Evolutionary conservation across 1,140 invertebrate species (phyloP).

Genomic region (Sycophila sp.): DNA sequence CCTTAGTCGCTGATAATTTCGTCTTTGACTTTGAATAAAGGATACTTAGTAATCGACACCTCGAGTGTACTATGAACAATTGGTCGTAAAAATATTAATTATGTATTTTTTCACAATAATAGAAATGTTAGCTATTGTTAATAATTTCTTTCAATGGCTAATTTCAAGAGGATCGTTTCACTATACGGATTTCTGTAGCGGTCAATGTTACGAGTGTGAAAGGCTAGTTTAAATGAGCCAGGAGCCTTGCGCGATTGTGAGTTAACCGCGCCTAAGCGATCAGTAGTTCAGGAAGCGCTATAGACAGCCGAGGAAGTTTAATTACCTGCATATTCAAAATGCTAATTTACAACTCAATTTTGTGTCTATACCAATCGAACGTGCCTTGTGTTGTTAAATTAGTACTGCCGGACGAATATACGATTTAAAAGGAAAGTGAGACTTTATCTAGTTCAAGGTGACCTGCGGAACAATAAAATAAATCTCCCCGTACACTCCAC

Average conservation of each 20-base stretch:
- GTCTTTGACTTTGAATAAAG: too few relatives aligned
- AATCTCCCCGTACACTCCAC: neutral
- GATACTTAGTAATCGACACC: too few relatives aligned
- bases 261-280: neutral
- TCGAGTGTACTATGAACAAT: too few relatives aligned
- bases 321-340: neutral
- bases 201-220: conserved; percentile 20
- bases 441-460: neutral
- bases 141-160: too few relatives aligned
- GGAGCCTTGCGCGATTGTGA: neutral
- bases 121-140: too few relatives aligned
- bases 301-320: neutral
- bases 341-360: too few relatives aligned
- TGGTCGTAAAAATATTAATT: too few relatives aligned
- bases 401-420: too few relatives aligned
- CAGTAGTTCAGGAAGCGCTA: neutral
- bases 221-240: neutral
- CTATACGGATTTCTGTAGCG: neutral
- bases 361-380: neutral
- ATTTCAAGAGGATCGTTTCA: neutral
- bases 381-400: too few relatives aligned
- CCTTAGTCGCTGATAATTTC: too few relatives aligned
- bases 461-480: neutral
- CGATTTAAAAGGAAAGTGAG: too few relatives aligned
- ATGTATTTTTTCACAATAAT: too few relatives aligned